Evolutionary conservation across 2,113 vertebrate species (phyloP), one percentile per base, ranked within the genome.

Genomic region (Caloenas nicobarica): DNA sequence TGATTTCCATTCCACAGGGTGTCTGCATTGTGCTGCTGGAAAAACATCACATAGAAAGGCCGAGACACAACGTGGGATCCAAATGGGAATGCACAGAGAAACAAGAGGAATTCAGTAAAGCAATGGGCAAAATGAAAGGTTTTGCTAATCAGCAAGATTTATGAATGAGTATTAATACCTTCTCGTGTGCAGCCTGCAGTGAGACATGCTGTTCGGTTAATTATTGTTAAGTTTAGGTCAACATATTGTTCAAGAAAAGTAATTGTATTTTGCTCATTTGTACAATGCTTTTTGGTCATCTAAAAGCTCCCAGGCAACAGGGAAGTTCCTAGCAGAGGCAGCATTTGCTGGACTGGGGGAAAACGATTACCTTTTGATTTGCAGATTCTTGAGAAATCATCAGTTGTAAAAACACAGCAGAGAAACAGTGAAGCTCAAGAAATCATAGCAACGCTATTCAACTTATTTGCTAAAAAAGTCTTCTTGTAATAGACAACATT

Each of bases 271-370:
- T 76, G 36, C 31, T n/a, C 5, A 79, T 33, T 33, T 34, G 10
- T 40, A 68, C n/a, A 71, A 24, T 2, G 4, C n/a, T 44, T 84
- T 89, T 60, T 76, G 22, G 33, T 88, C 29, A 2, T 83, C 50
- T 85, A 72, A 79, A 74, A 81, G 54, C 48, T 82, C 48, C 58
- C 16, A 51, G 54, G 61, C 61, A 82, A 78, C 3, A 71, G 33
- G 48, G 74, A 69, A 62, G 72, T 85, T 92, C 64, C 58, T 44
- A 78, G 57, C 53, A 96, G 89, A 86, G 34, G 24, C 46, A 80
- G 22, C 21, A 65, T 51, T 89, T 82, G 69, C 33, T 26, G 51
- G 34, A 81, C 13, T 25, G 23, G 12, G 18, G 44, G 18, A 76
- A 91, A 88, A 89, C 4, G 2, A 4, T 4, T 77, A 31, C 34